Base-by-base conservation (phyloP, 2,797 vertebrate genomes). In the Danio aesculapii region DNA sequence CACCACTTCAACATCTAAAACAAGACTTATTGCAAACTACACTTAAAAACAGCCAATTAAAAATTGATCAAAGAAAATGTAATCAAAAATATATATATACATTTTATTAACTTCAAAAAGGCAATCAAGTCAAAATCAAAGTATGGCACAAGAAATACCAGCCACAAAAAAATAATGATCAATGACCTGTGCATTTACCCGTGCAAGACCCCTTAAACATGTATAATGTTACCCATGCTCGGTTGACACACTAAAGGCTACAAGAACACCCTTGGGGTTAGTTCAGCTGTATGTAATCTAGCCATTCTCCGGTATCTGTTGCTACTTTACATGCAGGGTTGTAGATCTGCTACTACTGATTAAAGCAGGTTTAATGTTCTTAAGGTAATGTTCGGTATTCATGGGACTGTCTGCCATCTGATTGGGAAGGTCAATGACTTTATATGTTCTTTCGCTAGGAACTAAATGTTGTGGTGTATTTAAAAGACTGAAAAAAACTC, bases 271-370 rank as follows among this genome's bases (percentile, higher is more conserved):
- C 63, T 14, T 39, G 0, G 46, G 13, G 19, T 55, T 73, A 41
- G 21, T 64, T 63, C 41, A 47, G 64, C 62, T 62, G 74, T 62
- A 49, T 62, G 71, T 77, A 68, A 77, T 73, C 53, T 41, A 80
- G 21, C 39, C 44, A 71, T 75, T 73, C 63, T 41, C 52, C 44
- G 19, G 59, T 53, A 74, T 81, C 69, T 75, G 66, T 55, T 74
- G 75, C 57, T 50, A 19, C 70, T 74, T 69, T 58, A 74, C 78
- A 70, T 66, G 63, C 77, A 75, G 57, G 9, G 2, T 12, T 19
- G 59, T 61, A 72, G 61, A 75, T 63, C 72, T 80, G 17, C 41
- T 44, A 55, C 63, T 17, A 39, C 66, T 62, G 70, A 78, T 64
- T 69, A 53, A 66, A 50, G 50, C 63, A 58, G 19, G 77, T 72